phyloP scores from a whole-genome alignment of 1,140 invertebrate species.

The Brachystomella parvula region DNA sequence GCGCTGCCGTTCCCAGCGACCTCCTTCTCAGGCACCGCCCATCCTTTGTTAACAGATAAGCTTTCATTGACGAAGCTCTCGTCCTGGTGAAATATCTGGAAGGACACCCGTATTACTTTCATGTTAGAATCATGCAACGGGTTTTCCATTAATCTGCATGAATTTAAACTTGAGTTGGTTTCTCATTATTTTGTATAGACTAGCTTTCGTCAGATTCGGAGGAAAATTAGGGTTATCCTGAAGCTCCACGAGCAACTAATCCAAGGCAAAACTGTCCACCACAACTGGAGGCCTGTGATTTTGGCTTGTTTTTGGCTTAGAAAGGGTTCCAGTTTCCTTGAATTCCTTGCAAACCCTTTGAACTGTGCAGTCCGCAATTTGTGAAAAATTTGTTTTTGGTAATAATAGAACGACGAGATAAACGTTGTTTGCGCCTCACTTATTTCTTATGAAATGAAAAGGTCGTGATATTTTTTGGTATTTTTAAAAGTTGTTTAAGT shows the following conservation, averaged over 20 bases:
- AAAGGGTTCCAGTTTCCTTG: no score
- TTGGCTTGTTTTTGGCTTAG: no score
- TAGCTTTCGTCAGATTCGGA: not conserved
- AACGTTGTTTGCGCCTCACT: no score
- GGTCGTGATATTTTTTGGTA: no score
- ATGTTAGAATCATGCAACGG: not conserved
- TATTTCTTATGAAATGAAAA: no score
- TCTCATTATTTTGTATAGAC: not conserved
- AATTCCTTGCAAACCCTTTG: no score
- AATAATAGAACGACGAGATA: no score
- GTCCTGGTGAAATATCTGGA: constrained; percentile 7
- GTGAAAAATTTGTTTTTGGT: no score
- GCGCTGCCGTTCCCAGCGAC: not conserved
- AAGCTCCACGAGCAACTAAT: not conserved
- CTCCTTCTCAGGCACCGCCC: not conserved
- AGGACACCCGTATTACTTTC: not conserved
- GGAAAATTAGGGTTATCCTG: constrained; percentile 11
- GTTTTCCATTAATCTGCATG: constrained; percentile 5
- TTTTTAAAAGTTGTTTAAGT: no score
- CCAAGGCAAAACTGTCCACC: constrained; percentile 8
- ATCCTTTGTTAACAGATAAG: not conserved
- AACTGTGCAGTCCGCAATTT: no score
- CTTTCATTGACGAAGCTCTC: not conserved
- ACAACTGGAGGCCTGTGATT: not conserved
- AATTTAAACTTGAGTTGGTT: constrained; percentile 12